Base-by-base conservation (phyloP, 2,888 invertebrate species). In the Pandemis heparana region DNA sequence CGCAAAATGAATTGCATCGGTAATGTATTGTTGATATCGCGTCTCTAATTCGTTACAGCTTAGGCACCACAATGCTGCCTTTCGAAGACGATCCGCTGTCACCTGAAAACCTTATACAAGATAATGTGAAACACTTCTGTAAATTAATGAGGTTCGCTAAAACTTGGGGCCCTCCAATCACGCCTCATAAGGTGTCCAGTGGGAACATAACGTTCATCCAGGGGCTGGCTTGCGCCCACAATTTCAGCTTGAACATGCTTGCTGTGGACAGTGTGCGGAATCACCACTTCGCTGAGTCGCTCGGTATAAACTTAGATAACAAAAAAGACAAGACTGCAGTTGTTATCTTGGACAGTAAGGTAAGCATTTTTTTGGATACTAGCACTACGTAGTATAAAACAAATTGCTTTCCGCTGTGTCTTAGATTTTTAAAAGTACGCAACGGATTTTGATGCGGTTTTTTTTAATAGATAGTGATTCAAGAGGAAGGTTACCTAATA, bases 261-360 rank as follows among this genome's bases (percentile, higher is more conserved):
- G 97, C 97, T 0, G 95, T 98, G 79, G 98, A 98, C 85, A 97
- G 97, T 78, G 87, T 96, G 1, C 90, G 95, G 69, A 97, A 97
- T 83, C 95, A 96, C 79, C 96, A 97, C 81, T 97, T 98, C 83
- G 97, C 97, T 0, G 96, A 97, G 83, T 95, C 95, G 38, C 95
- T 98, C 6, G 97, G 97, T 2, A 95, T 97, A 32, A 96, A 97
- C 86, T 89, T 97, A 46, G 86, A 89, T 12, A 94, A 92, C 59
- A 92, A 86, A 74, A 94, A 90, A 74, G 96, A 97, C 81, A 96
- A 95, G 89, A 97, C 96, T 46, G 95, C 95, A 41, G 96, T 96
- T 61, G 95, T 97, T 70, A 96, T 97, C 81, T 89, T 97, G 77
- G 96, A 97, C 88, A 95, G 95, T 78, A 95, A 95, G 92, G 97